Conservation (phyloP, 2,888 invertebrate genomes). For the Latheticus oryzae region DNA sequence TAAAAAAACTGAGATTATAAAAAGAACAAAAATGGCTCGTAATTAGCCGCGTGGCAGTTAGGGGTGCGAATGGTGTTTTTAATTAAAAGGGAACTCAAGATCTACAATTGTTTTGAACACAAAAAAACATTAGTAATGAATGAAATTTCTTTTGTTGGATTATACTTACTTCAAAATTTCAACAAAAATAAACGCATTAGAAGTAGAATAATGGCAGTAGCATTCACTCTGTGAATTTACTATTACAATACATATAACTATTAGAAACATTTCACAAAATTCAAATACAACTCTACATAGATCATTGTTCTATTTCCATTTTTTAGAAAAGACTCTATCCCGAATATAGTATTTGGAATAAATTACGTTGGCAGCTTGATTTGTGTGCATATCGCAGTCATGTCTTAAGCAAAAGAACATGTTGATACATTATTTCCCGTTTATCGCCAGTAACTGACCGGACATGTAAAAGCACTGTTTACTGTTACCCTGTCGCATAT, state of each 20-base stretch:
- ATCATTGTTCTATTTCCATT: slow-evolving; percentile 35
- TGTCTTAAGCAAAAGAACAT: slow-evolving; percentile 53
- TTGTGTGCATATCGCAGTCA: slow-evolving; percentile 51
- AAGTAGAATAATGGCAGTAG: too few relatives aligned
- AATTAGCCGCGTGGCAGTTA: slow-evolving; percentile 43
- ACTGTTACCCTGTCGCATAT: slow-evolving; percentile 53
- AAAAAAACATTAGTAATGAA: slow-evolving; percentile 10
- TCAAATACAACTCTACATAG: too few relatives aligned
- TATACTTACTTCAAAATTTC: slow-evolving; percentile 6
- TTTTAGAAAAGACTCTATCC: slow-evolving; percentile 28
- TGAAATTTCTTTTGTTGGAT: slow-evolving; percentile 3
- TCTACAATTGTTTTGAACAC: slow-evolving; percentile 20
- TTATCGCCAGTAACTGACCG: slow-evolving; percentile 51
- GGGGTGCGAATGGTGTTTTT: slow-evolving; percentile 42
- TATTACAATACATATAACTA: too few relatives aligned
- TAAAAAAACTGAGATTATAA: slow-evolving; percentile 41
- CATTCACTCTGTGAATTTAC: too few relatives aligned
- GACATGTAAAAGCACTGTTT: slow-evolving; percentile 58
- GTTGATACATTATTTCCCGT: slow-evolving; percentile 58
- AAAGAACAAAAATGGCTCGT: slow-evolving; percentile 41
- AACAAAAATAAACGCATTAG: too few relatives aligned
- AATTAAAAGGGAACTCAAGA: slow-evolving; percentile 42
- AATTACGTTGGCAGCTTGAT: slow-evolving; percentile 50
- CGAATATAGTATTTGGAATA: slow-evolving; percentile 39
- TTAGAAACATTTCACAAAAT: too few relatives aligned